These are phyloP conservation scores for Brachyrhaphis roseni DNA, from an alignment of 2,797 vertebrate species.

Conservation along the genomic window DNA sequence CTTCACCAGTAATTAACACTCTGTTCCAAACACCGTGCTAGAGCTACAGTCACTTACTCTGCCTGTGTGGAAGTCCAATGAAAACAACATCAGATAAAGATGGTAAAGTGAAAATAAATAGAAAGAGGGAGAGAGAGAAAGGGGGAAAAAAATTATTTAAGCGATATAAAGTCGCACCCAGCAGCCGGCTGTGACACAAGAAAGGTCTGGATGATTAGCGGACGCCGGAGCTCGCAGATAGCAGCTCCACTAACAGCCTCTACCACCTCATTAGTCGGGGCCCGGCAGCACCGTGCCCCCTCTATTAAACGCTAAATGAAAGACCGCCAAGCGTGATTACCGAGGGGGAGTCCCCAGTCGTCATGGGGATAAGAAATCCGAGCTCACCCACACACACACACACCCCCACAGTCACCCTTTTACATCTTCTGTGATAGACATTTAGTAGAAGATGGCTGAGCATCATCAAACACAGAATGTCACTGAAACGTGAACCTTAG, in stretches of 20 bases:
- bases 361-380: conserved; percentile 63
- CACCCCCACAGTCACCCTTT: conserved; percentile 18
- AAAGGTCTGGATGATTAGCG: conserved; percentile 64
- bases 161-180: conserved; percentile 37
- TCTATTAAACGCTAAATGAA: conserved; percentile 75
- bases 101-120: not conserved
- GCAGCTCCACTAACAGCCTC: conserved; percentile 62
- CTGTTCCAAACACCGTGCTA: conserved; percentile 22
- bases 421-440: conserved; percentile 45
- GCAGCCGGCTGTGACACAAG: conserved; percentile 44
- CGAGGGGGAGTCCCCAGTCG: conserved; percentile 69
- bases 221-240: conserved; percentile 53
- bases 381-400: conserved; percentile 23
- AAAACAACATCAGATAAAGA: conserved; percentile 13
- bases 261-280: conserved; percentile 70
- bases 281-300: conserved; percentile 66
- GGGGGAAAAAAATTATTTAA: conserved; percentile 9
- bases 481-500: conserved; percentile 20
- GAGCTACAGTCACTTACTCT: conserved; percentile 25
- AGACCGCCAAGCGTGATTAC: conserved; percentile 70
- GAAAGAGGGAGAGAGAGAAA: not conserved
- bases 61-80: conserved; percentile 12
- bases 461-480: conserved; percentile 43
- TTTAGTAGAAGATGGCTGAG: conserved; percentile 50
- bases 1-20: conserved; percentile 63